Conservation (phyloP, 2,113 vertebrate genomes). For the Solenodon paradoxus region DNA sequence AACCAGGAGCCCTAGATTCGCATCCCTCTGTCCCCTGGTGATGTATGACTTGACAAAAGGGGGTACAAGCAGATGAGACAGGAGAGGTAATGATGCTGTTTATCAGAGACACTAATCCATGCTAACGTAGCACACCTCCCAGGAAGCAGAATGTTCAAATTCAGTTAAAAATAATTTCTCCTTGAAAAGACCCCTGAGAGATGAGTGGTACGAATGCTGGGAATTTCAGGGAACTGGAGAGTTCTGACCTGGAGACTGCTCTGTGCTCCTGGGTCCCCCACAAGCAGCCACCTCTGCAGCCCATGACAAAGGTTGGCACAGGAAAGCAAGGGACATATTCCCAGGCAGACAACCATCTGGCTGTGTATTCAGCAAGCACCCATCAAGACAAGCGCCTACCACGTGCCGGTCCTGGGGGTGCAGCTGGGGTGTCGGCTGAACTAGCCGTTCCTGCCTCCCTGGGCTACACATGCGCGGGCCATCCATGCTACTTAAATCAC, state of each 20-base stretch:
- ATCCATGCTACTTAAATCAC: background rate
- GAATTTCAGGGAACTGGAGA: background rate
- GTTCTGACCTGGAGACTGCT: background rate
- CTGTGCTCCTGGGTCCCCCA: no score
- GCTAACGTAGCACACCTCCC: background rate
- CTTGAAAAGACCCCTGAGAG: conserved; percentile 42
- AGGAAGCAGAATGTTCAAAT: background rate
- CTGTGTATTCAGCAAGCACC: no score
- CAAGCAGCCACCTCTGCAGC: background rate
- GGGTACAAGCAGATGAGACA: background rate
- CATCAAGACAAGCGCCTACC: background rate
- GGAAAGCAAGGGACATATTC: background rate
- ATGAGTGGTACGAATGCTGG: background rate
- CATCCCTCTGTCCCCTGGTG: background rate
- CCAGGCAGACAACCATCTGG: background rate
- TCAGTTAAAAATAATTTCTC: conserved; percentile 15
- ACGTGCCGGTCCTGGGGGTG: background rate
- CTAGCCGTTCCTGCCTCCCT: no score
- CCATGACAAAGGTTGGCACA: background rate
- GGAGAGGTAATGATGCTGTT: background rate
- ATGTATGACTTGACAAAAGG: background rate
- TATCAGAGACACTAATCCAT: background rate
- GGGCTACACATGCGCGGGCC: no score
- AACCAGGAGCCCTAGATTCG: background rate
- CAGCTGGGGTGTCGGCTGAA: no score